A percentile compares a stretch with the other conserved stretches of the same genome.
These are phyloP conservation scores for Apis laboriosa DNA, from an alignment of 1,140 invertebrate species.

Conservation along the genomic window DNA sequence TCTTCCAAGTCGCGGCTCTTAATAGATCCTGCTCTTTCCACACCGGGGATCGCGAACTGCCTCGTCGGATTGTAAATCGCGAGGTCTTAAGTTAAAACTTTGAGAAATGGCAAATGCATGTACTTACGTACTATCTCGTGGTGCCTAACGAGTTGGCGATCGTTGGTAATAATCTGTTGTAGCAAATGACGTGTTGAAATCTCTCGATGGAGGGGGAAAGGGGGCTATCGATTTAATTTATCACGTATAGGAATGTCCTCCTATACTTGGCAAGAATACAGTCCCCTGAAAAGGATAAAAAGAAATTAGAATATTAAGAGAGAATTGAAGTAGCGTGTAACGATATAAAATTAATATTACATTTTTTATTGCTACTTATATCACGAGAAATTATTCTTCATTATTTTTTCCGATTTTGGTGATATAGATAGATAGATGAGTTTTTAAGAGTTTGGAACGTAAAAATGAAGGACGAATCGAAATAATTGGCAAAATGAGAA, in stretches of 20 bases:
- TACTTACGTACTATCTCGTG: neutral
- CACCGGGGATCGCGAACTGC: conserved; percentile 5
- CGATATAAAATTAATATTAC: too few species aligned
- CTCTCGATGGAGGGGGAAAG: neutral
- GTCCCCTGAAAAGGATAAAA: too few species aligned
- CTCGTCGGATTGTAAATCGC: conserved; percentile 26
- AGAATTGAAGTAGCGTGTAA: too few species aligned
- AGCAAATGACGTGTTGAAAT: conserved; percentile 7
- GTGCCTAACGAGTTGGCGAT: neutral
- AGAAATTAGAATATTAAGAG: too few species aligned
- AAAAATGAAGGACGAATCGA: too few species aligned
- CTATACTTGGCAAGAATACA: too few species aligned
- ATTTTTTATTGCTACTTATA: too few species aligned
- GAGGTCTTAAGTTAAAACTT: conserved; percentile 13
- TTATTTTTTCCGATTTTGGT: too few species aligned
- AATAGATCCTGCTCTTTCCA: conserved; percentile 2
- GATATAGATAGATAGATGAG: too few species aligned
- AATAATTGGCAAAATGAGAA: too few species aligned
- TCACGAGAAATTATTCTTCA: too few species aligned
- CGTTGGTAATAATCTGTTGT: neutral
- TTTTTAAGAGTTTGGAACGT: too few species aligned
- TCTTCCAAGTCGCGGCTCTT: neutral
- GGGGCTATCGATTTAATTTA: neutral
- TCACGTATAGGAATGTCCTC: neutral
- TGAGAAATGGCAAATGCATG: conserved; percentile 23